These are phyloP conservation scores for Drosophila busckii DNA, from an alignment of 1,140 invertebrate species.

Conservation along the genomic window DNA sequence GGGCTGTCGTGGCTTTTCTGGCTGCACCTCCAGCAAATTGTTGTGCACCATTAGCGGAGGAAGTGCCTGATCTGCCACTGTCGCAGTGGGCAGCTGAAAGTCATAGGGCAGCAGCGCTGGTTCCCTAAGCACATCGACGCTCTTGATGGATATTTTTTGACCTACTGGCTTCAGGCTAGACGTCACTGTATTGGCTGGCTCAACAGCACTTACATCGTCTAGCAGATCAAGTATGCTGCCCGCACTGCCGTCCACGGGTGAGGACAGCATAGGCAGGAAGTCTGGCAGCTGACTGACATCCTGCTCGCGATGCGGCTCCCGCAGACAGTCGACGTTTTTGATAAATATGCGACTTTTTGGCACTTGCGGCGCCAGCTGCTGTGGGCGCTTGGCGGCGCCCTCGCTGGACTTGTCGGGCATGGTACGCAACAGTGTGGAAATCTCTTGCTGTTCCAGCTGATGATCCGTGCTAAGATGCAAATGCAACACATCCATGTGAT, in stretches of 20 bases:
- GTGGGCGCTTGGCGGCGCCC: background rate
- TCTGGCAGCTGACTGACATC: conserved; percentile 22
- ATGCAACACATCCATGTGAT: conserved; percentile 76
- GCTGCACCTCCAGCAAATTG: conserved; percentile 24
- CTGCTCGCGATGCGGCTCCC: conserved; percentile 50
- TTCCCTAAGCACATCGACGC: conserved; percentile 70
- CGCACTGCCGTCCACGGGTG: conserved; percentile 3
- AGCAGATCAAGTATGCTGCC: conserved; percentile 54
- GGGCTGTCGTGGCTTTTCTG: conserved; percentile 54
- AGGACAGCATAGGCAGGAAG: conserved; percentile 37
- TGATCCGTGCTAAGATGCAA: conserved; percentile 80
- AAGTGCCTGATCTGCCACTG: no score
- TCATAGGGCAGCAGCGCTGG: conserved; percentile 58
- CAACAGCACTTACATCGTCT: conserved; percentile 35
- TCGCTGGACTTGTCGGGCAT: conserved; percentile 7
- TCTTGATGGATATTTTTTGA: conserved; percentile 77
- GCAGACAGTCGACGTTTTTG: conserved; percentile 68
- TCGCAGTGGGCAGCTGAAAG: conserved; percentile 56
- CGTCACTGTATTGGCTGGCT: background rate
- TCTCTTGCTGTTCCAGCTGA: conserved; percentile 73
- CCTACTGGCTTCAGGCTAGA: conserved; percentile 19
- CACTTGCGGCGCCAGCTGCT: background rate
- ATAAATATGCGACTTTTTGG: conserved; percentile 69
- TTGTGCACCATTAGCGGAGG: conserved; percentile 12
- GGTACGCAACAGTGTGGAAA: conserved; percentile 21